phyloP scores from a whole-genome alignment of 2,888 invertebrate genomes.

The Volucella inanis region DNA sequence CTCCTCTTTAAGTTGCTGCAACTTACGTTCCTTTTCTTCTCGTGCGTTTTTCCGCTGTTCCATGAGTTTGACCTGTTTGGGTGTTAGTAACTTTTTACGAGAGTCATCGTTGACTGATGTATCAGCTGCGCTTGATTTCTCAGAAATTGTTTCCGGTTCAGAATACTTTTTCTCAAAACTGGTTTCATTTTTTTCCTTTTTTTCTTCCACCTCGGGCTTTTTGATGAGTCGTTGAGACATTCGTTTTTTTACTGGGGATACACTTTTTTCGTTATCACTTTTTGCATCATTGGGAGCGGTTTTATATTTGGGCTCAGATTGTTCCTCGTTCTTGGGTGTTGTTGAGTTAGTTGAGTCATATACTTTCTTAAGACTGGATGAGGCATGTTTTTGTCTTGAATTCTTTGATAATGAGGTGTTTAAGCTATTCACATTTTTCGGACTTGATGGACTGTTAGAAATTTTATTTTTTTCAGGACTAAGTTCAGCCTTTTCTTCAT shows the following conservation, averaged over 20 bases:
- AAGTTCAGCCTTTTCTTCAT: background rate
- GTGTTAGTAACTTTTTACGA: conserved; percentile 76
- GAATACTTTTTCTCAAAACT: conserved; percentile 18
- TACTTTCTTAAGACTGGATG: background rate
- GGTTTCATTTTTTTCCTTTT: conserved; percentile 9
- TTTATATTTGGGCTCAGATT: background rate
- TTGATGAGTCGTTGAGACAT: conserved; percentile 17
- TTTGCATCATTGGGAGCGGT: background rate
- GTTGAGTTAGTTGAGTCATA: too few species aligned
- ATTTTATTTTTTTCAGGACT: background rate
- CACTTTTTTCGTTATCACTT: background rate
- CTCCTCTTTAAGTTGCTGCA: conserved; percentile 83
- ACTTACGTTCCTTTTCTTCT: conserved; percentile 82
- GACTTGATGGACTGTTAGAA: background rate
- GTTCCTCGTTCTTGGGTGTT: too few species aligned
- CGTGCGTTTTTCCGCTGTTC: conserved; percentile 79
- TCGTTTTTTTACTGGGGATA: background rate
- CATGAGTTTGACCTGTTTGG: conserved; percentile 78
- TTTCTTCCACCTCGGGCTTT: conserved; percentile 15
- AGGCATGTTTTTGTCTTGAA: too few species aligned
- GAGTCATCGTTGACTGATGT: conserved; percentile 25
- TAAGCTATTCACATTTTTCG: background rate
- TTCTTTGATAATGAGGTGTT: background rate
- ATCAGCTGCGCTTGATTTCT: conserved; percentile 23
- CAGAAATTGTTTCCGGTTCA: conserved; percentile 19